phyloP scores from a whole-genome alignment of 2,113 vertebrate species.

The Xenus cinereus region DNA sequence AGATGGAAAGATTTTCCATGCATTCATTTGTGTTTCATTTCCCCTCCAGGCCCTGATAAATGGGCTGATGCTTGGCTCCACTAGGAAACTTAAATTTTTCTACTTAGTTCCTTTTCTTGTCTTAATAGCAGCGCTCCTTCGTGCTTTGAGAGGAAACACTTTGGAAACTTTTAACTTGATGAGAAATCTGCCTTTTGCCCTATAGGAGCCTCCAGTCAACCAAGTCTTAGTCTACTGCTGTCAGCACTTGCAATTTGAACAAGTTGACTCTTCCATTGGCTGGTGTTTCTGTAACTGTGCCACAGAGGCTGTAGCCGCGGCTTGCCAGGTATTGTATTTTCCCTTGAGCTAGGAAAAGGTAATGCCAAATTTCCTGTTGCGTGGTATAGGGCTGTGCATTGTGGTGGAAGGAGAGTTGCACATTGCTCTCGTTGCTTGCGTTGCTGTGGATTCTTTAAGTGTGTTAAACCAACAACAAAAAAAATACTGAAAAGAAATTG shows the following conservation, averaged over 20 bases:
- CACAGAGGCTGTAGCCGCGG: constrained; percentile 79
- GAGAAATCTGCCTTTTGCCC: background rate
- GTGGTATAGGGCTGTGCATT: accelerated
- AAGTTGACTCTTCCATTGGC: constrained; percentile 58
- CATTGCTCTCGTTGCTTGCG: background rate
- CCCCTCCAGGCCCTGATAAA: background rate
- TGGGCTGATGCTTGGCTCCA: background rate
- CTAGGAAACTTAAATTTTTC: background rate
- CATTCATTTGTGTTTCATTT: background rate
- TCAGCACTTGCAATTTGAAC: background rate
- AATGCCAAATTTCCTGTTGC: background rate
- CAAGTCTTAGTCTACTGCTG: constrained; percentile 81
- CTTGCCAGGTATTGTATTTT: constrained; percentile 82
- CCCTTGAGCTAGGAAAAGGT: background rate
- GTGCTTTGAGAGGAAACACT: background rate
- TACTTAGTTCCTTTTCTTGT: background rate
- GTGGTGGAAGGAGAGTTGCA: background rate
- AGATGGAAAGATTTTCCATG: background rate
- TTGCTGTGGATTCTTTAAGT: background rate
- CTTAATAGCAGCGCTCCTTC: background rate
- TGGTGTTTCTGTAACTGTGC: constrained; percentile 80
- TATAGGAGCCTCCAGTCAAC: constrained; percentile 72
- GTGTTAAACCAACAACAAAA: background rate
- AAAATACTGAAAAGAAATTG: background rate
- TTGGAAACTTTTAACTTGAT: background rate